Evolutionary conservation across 1,140 invertebrate genomes (phyloP), one percentile per base, ranked within the genome.

Genomic region (Drosophila serrata): DNA sequence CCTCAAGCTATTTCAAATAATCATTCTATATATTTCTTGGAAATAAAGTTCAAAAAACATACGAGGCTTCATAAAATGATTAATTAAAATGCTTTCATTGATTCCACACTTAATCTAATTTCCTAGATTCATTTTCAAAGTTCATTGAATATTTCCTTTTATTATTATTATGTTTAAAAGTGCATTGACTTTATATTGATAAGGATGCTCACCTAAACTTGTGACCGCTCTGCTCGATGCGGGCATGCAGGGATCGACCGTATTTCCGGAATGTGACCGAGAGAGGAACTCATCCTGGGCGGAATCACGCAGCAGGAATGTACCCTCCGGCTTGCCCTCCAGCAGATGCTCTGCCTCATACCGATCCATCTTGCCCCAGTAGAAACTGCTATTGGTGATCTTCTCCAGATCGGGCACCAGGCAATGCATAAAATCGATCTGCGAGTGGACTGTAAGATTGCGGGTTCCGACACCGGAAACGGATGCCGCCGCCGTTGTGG

Each of bases 251-350:
- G 8, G 98, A 99, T 29, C 98, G 95, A 5, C 96, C 96, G 93
- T 99, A 99, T 80, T 99, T 98, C 31, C 98, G 95, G 94, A 99
- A 99, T 91, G 98, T 99, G 49, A 99, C 98, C 27, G 97, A 99
- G 94, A 99, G 37, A 99, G 94, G 93, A 98, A 99, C 92, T 99
- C 98, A 92, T 99, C 98, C 93, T 99, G 98, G 2, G 98, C 98
- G 9, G 98, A 99, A 93, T 99, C 98, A 43, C 98, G 94, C 19
- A 99, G 93, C 29, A 99, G 94, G 93, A 99, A 99, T 7, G 98
- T 99, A 35, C 94, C 99, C 94, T 99, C 98, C 0, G 97, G 97
- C 93, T 98, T 98, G 57, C 97, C 97, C 65, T 99, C 98, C 12
- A 99, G 93, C 9, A 99, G 93, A 56, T 96, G 94, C 93, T 99